These are phyloP conservation scores for Pedicia rivosa DNA, from an alignment of 2,888 invertebrate species.

Conservation along the genomic window DNA sequence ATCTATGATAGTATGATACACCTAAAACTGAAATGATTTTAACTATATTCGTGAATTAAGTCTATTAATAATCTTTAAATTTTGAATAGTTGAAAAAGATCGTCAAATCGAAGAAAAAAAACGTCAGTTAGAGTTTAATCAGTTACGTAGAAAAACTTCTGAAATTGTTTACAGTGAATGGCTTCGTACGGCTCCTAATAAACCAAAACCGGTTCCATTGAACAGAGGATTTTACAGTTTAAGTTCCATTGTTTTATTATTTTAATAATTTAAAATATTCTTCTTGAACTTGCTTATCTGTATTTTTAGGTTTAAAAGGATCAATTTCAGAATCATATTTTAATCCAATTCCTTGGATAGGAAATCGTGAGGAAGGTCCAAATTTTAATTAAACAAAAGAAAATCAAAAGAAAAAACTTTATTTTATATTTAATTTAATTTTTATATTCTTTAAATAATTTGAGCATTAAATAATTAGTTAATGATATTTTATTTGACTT, in stretches of 20 bases:
- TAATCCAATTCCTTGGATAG: conserved; percentile 24
- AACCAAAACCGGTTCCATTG: conserved; percentile 28
- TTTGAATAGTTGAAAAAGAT: conserved; percentile 12
- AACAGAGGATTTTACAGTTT: conserved; percentile 21
- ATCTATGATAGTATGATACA: too few relatives aligned
- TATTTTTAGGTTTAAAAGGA: conserved; percentile 17
- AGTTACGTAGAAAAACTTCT: conserved; percentile 14
- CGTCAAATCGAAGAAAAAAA: conserved; percentile 14
- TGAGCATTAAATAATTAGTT: too few relatives aligned
- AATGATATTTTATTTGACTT: too few relatives aligned
- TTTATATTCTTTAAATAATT: too few relatives aligned
- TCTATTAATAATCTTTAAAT: too few relatives aligned
- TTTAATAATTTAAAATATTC: neutral
- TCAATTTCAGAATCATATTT: conserved; percentile 23
- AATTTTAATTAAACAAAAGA: too few relatives aligned
- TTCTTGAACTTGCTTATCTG: neutral
- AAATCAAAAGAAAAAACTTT: too few relatives aligned
- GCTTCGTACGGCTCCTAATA: conserved; percentile 20
- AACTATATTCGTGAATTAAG: too few relatives aligned
- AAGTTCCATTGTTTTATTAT: neutral
- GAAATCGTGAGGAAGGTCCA: too few relatives aligned
- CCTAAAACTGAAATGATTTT: too few relatives aligned
- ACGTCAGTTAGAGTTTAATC: conserved; percentile 10
- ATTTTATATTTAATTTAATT: too few relatives aligned
- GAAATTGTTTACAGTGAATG: conserved; percentile 21